These are phyloP conservation scores for Caenorhabditis wallacei DNA, from an alignment of 2,888 invertebrate genomes.

Conservation along the genomic window DNA sequence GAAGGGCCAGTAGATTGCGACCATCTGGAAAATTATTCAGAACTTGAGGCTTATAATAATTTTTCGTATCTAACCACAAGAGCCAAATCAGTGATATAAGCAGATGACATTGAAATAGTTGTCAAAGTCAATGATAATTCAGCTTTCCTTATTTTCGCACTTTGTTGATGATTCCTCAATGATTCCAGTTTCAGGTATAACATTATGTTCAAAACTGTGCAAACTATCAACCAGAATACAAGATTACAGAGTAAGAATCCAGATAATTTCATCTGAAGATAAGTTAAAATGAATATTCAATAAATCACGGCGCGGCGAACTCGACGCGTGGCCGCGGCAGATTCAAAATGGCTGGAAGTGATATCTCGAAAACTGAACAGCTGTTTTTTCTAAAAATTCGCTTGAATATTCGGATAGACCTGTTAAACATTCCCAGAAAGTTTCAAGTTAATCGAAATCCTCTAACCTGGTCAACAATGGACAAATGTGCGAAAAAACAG, in stretches of 20 bases:
- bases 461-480: too few relatives aligned
- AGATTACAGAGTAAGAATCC: neutral
- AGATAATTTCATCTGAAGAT: conserved; percentile 24
- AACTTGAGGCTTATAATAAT: neutral
- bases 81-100: conserved; percentile 24
- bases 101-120: conserved; percentile 26
- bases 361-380: too few relatives aligned
- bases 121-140: conserved; percentile 22
- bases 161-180: neutral
- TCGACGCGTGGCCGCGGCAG: too few relatives aligned
- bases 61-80: conserved; percentile 35
- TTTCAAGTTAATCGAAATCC: too few relatives aligned
- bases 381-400: too few relatives aligned
- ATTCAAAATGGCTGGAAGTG: too few relatives aligned
- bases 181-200: conserved; percentile 8
- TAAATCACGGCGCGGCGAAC: too few relatives aligned
- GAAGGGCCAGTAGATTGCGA: neutral
- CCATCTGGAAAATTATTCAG: conserved; percentile 1
- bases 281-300: too few relatives aligned
- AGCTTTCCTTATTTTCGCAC: conserved; percentile 7
- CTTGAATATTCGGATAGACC: too few relatives aligned
- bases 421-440: too few relatives aligned
- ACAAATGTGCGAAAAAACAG: too few relatives aligned
- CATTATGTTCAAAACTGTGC: neutral
- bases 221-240: neutral